Conservation (phyloP, 2,797 vertebrate species). For the Peromyscus aztecus region DNA sequence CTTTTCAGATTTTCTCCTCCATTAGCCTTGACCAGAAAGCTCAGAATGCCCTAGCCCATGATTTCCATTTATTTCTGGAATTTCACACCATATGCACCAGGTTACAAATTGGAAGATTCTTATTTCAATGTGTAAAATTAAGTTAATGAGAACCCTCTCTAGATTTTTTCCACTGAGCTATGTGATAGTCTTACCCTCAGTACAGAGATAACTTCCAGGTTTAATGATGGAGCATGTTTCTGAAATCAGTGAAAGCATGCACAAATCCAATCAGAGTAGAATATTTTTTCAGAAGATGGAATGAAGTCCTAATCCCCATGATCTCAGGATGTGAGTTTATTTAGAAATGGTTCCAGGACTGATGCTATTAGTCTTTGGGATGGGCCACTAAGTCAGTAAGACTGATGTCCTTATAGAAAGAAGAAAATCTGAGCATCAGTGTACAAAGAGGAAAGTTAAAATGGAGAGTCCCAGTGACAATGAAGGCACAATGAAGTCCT, state of each 20-base stretch:
- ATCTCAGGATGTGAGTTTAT: not conserved
- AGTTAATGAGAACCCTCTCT: too few species aligned
- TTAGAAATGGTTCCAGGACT: not conserved
- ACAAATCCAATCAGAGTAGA: not conserved
- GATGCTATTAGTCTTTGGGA: not conserved
- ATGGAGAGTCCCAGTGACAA: not conserved
- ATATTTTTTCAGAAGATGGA: not conserved
- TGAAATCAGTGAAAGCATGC: not conserved
- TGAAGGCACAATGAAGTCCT: not conserved
- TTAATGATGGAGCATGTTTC: not conserved
- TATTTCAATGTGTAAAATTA: not conserved
- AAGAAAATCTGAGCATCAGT: not conserved
- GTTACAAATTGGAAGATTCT: not conserved
- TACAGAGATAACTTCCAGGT: not conserved
- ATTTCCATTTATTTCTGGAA: not conserved
- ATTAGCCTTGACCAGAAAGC: not conserved
- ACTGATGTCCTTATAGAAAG: not conserved
- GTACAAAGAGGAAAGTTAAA: not conserved
- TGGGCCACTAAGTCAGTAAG: not conserved
- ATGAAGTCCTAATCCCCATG: not conserved
- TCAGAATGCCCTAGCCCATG: not conserved
- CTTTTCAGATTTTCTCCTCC: not conserved
- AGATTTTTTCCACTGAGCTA: not conserved
- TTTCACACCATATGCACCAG: not conserved
- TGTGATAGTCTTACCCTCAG: rapidly evolving